phyloP scores from a whole-genome alignment of 2,113 vertebrate species.

The Geococcyx californianus region DNA sequence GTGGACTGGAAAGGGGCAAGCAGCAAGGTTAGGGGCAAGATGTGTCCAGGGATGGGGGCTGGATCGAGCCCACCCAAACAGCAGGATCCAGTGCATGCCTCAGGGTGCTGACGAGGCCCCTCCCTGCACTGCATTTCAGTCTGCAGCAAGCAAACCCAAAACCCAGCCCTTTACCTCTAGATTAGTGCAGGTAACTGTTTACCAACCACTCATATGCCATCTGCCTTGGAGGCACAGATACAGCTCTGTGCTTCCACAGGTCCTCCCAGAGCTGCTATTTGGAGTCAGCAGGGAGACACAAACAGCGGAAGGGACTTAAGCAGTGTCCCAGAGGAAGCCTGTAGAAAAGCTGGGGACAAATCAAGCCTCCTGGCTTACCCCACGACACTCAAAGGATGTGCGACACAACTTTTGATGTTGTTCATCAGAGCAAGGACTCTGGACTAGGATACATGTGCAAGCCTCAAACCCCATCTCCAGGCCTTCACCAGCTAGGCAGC shows the following conservation, averaged over 20 bases:
- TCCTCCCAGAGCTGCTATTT: neutral
- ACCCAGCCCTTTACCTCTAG: neutral
- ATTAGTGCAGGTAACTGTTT: neutral
- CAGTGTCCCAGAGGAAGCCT: neutral
- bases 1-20: slow-evolving; percentile 79
- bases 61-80: neutral
- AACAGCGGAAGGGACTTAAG: neutral
- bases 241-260: neutral
- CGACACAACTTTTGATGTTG: neutral
- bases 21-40: neutral
- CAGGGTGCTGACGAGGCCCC: accelerated
- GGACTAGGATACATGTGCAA: neutral
- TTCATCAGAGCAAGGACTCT: neutral
- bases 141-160: neutral
- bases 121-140: accelerated
- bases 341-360: neutral
- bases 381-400: neutral
- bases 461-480: neutral
- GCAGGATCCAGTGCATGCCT: neutral
- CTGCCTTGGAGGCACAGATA: neutral
- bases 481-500: neutral
- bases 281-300: neutral
- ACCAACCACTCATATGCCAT: neutral
- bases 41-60: neutral
- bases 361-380: neutral